Evolutionary conservation across 2,888 invertebrate genomes (phyloP), one percentile per base, ranked within the genome.

Genomic region (Stramonita haemastoma): DNA sequence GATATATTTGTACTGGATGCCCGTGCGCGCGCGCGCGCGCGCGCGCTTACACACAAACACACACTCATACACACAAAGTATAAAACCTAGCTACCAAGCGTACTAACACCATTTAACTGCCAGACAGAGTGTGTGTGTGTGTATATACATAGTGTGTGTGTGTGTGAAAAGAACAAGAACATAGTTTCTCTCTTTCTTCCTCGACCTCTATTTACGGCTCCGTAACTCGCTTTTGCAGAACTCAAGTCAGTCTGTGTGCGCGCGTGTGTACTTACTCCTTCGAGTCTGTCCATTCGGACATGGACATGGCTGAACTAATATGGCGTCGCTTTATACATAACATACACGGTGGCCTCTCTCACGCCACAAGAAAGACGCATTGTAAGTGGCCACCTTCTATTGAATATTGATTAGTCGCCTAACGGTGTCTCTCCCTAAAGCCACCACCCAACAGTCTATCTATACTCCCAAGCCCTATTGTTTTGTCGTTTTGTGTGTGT

Each of bases 311-410:
- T 46, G 2, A 46, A n/a, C n/a, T n/a, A 6, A 66, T 26, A 66
- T 66, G 26, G 66, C 17, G 17, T 26, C 1, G 26, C 66, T 1
- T 13, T 81, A 34, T 26, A 22, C 46, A n/a, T n/a, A 46, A 32
- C 19, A 34, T 83, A 22, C 22, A 4, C 1, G 83, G 15, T 6
- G 11, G 22, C 15, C 46, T n/a, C 57, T n/a, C 13, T n/a, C 60
- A 86, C 86, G 86, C 32, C 66, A 86, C 60, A 60, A 57, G 32
- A 60, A 32, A 66, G 60, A 86, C 66, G 86, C 34, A 19, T 86
- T 86, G 66, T 66, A 86, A 86, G 66, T 86, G 86, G 86, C 66
- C 66, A 66, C 34, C 19, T 66, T 86, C 86, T 86, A 86, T 86
- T 26, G 86, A 86, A 32, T 86, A 86, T 86, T 66, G 86, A 86